These are phyloP conservation scores for Antitype chi DNA, from an alignment of 2,888 invertebrate genomes.

Conservation along the genomic window DNA sequence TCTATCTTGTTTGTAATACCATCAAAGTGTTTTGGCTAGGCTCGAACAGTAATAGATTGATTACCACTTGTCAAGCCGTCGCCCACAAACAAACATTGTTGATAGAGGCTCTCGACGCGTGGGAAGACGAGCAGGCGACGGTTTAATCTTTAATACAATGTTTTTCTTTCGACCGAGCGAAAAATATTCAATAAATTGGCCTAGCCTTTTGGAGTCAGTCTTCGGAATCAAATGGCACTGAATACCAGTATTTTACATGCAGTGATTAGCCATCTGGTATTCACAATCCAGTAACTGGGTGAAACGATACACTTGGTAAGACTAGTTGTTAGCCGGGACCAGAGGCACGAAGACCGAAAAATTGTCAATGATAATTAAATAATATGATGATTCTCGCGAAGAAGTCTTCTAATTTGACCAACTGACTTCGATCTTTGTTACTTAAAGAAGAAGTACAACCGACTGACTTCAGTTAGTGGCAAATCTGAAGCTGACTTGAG, in stretches of 20 bases:
- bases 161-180: constrained; percentile 18
- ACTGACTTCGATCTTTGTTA: not conserved
- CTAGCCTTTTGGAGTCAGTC: not conserved
- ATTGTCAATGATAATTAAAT: not conserved
- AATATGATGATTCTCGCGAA: not conserved
- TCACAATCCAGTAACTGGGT: not conserved
- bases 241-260: not conserved
- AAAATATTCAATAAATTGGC: constrained; percentile 7
- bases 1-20: constrained; percentile 31
- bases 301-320: not conserved
- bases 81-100: constrained; percentile 38
- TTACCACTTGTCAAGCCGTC: constrained; percentile 45
- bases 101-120: constrained; percentile 43
- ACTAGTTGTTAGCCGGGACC: not conserved
- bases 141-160: constrained; percentile 18
- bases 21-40: constrained; percentile 49
- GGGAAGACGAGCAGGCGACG: constrained; percentile 46
- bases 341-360: not conserved
- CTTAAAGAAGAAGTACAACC: not conserved
- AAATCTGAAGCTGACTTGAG: too few relatives aligned
- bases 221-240: too few relatives aligned
- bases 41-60: constrained; percentile 50
- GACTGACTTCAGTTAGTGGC: too few relatives aligned
- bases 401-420: not conserved
- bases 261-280: not conserved